Base-by-base conservation (phyloP, 1,140 invertebrate genomes). In the Drosophila varians region DNA sequence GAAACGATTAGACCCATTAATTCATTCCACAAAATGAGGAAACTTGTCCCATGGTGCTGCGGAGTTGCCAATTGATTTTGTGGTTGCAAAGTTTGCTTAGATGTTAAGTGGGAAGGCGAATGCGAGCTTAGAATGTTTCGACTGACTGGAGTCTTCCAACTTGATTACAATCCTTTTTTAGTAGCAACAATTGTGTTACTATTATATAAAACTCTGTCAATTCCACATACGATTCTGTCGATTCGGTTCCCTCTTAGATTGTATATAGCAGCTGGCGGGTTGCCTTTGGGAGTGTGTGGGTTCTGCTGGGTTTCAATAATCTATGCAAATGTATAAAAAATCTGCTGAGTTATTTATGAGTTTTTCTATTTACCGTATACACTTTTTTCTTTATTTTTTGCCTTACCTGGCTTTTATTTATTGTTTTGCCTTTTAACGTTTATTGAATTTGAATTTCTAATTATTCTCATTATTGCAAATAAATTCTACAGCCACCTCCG, bases 361-460 rank as follows among this genome's bases (percentile, higher is more conserved):
- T 38, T 76, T 56, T 46, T 57, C 54, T 62, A 69, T 74, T 79
- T 48, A 38, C 42, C 48, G 48, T 40, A 54, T 6, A 11, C 28
- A 46, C 48, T 66, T 51, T 60, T 68, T 64, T 55, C 25, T 36
- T 31, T 61, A 16, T 61, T 3, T 61, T 43, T 16, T 40, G 28
- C 51, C 4, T 64, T 26, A 1, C 9, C 46, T 25, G 34, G 16
- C 19, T 70, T 48, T 60, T 80, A 80, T 71, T 80, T 71, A 80
- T 80, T 57, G 49, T 80, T 71, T 54, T 61, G 77, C 34, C 43
- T 51, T 75, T 46, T 56, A 47, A 49, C 57, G 79, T 62, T 74
- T 66, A 61, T 55, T 62, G 79, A 78, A 84, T 83, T 84, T 75
- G 76, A 83, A 84, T 83, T 79, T 84, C 58, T 72, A 83, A 84